A percentile compares a stretch with the other conserved stretches of the same genome.
phyloP scores from a whole-genome alignment of 2,113 vertebrate species.

The Mungos mungo region DNA sequence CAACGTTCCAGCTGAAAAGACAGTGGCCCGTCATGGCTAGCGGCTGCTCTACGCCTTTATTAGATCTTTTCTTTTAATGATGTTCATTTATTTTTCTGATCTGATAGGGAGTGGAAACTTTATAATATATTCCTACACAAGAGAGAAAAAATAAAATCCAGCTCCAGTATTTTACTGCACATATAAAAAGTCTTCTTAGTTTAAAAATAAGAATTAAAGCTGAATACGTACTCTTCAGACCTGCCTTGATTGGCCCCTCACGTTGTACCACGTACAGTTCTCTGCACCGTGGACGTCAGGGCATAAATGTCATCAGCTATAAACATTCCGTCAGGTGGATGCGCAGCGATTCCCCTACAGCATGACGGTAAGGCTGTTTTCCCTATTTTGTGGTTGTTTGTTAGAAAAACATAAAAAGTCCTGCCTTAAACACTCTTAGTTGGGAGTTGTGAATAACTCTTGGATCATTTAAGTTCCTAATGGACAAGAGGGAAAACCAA shows the following conservation, averaged over 20 bases:
- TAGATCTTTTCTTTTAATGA: neutral
- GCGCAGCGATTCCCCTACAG: fast-evolving
- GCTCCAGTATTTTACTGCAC: neutral
- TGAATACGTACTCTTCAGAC: neutral
- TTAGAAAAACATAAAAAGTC: neutral
- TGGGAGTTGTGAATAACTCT: neutral
- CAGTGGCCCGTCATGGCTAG: neutral
- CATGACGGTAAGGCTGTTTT: neutral
- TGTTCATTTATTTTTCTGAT: neutral
- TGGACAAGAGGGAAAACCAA: neutral
- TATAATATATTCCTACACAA: neutral
- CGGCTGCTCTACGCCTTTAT: neutral
- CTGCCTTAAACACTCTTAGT: neutral
- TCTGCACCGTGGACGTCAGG: neutral
- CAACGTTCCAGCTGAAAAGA: neutral
- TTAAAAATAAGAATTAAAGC: neutral
- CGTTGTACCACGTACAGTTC: fast-evolving
- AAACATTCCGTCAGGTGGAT: neutral
- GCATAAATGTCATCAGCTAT: no score
- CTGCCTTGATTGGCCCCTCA: neutral
- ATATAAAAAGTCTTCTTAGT: neutral
- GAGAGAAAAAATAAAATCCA: neutral
- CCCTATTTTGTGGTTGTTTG: neutral
- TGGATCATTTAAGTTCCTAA: neutral
- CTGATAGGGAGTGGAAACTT: neutral